Percentiles rank a stretch among this genome's conserved stretches.
Evolutionary conservation across 2,888 invertebrate species (phyloP).

Genomic region (Pollenia griseotomentosa): DNA sequence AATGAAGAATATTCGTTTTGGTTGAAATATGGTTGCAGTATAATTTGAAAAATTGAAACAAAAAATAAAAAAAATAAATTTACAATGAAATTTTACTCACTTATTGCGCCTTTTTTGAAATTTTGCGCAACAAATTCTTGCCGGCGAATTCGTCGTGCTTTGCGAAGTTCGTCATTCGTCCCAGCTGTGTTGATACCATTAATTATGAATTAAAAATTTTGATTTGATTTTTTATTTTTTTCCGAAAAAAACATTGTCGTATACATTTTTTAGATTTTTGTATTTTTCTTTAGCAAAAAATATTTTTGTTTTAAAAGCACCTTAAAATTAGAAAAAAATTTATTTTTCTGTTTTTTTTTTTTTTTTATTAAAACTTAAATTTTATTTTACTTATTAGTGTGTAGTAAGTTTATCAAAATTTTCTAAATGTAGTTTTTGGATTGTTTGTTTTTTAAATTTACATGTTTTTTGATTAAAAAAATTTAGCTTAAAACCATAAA

Average conservation of each 20-base stretch:
- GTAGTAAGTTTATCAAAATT: slow-evolving; percentile 52
- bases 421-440: slow-evolving; percentile 72
- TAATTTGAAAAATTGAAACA: too few species aligned
- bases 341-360: not conserved
- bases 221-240: slow-evolving; percentile 40
- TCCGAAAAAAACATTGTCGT: slow-evolving; percentile 58
- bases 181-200: too few species aligned
- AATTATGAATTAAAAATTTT: slow-evolving; percentile 50
- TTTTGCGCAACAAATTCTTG: too few species aligned
- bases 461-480: not conserved
- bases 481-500: slow-evolving; percentile 44
- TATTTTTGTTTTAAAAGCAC: slow-evolving; percentile 45
- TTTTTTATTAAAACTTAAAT: slow-evolving; percentile 19
- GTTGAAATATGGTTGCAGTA: too few species aligned
- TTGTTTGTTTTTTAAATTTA: slow-evolving; percentile 59
- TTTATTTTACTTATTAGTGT: slow-evolving; percentile 24
- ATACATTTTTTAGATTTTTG: slow-evolving; percentile 48
- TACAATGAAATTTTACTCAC: too few species aligned
- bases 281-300: slow-evolving; percentile 31
- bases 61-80: too few species aligned
- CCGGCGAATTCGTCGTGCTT: too few species aligned
- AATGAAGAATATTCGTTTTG: too few species aligned
- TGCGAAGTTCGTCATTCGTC: too few species aligned
- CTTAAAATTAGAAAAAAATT: slow-evolving; percentile 54
- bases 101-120: too few species aligned